Percentiles rank a stretch among this genome's conserved stretches.
Evolutionary conservation across 2,113 vertebrate genomes (phyloP).

Genomic region (Anolis carolinensis): DNA sequence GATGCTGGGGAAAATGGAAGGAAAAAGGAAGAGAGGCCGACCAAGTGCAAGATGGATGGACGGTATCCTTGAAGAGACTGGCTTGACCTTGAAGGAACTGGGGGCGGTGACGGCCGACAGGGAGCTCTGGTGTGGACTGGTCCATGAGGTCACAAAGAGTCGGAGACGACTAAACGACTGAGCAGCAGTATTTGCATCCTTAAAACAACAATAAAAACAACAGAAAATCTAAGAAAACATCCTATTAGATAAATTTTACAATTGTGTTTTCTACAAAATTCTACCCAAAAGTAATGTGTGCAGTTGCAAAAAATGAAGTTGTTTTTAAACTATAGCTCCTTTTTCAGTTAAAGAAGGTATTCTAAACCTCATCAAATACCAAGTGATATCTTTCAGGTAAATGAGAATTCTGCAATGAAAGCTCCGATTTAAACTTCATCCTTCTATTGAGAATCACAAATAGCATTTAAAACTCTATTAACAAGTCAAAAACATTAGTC

Average conservation of each 20-base stretch:
- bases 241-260: neutral
- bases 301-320: neutral
- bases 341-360: neutral
- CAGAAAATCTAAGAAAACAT: neutral
- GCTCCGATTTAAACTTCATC: neutral
- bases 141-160: no score
- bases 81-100: no score
- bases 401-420: neutral
- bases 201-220: neutral
- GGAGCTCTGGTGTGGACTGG: no score
- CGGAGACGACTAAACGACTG: no score
- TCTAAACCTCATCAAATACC: constrained; percentile 5
- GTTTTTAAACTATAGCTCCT: neutral
- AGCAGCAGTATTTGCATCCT: no score
- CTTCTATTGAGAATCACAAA: neutral
- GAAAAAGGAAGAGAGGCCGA: no score
- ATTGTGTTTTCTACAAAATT: neutral
- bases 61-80: no score
- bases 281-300: neutral
- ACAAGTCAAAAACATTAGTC: neutral
- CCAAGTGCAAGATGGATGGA: no score
- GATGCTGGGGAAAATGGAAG: no score
- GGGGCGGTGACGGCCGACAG: no score
- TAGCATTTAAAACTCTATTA: neutral
- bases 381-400: neutral